Evolutionary conservation across 2,797 vertebrate species (phyloP), one percentile per base, ranked within the genome.

Genomic region (Florisuga fusca): DNA sequence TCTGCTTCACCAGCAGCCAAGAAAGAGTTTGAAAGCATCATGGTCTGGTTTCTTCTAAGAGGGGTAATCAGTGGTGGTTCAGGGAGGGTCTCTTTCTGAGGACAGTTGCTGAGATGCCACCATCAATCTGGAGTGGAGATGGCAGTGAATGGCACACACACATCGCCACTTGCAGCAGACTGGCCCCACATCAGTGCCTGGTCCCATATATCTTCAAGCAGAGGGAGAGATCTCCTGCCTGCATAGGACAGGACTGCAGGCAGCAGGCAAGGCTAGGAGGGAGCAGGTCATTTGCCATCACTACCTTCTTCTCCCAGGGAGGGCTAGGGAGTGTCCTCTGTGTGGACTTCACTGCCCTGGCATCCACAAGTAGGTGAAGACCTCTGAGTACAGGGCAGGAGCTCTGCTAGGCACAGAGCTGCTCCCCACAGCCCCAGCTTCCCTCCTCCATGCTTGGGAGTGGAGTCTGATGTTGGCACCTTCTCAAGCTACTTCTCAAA

Each of bases 141-240:
- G 34, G 23, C 69, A 63, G 36, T 0, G 0, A n/a, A 19, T 0
- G 0, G 19, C 41, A 38, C 23, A 13, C 3, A 3, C 4, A 13
- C 1, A 6, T 26, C 18, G 62, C n/a, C 18, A 12, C 13, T n/a
- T 67, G 41, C 21, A 62, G 68, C 61, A 45, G 8, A 23, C 20
- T 69, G 31, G 43, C 26, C 33, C 3, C 7, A 0, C 21, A 12
- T 43, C 66, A 67, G 21, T 1, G 0, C 9, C 27, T 63, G 41
- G 6, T 72, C 12, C 20, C 33, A 8, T 21, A 41, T 19, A 78
- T 26, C 61, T 53, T 2, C 12, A 27, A 48, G 50, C 6, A 58
- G 73, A 54, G 33, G 12, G 15, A 64, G 16, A n/a, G 36, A 45
- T 64, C 54, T 6, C 21, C 31, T 66, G 63, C 29, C 16, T 5